Evolutionary conservation across 2,113 vertebrate species (phyloP).

Genomic region (Entomyzon cyanotis): DNA sequence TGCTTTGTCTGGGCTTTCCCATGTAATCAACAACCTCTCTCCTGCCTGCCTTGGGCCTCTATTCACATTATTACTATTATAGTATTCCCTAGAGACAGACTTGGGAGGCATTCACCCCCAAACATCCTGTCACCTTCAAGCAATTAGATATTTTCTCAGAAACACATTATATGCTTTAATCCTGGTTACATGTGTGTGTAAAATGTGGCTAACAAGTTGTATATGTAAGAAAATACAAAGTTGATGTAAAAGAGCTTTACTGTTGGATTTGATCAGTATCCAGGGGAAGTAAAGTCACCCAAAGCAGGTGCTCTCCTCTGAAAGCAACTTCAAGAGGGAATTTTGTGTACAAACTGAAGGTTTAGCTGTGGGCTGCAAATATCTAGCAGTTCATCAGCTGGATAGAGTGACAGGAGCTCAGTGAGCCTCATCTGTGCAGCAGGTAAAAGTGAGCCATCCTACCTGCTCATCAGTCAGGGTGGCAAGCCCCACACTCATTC

Average conservation of each 20-base stretch:
- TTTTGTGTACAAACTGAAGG: neutral
- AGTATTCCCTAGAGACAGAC: constrained; percentile 31
- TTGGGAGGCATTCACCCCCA: neutral
- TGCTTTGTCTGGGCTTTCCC: constrained; percentile 53
- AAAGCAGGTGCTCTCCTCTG: neutral
- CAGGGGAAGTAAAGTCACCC: neutral
- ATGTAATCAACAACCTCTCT: constrained; percentile 51
- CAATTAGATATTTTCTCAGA: neutral
- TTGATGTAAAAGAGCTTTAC: neutral
- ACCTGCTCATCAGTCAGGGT: neutral
- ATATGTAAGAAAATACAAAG: neutral
- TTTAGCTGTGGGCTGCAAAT: neutral
- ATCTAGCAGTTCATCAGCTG: neutral
- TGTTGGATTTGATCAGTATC: neutral
- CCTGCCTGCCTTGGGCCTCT: constrained; percentile 23
- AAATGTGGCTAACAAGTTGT: neutral
- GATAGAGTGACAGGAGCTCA: fast-evolving
- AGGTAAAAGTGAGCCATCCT: neutral
- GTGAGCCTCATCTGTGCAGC: neutral
- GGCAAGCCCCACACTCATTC: neutral
- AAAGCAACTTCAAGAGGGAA: neutral
- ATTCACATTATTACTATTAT: constrained; percentile 30
- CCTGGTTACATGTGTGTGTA: neutral
- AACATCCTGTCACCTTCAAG: constrained; percentile 36
- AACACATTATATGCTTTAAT: neutral